Conservation (phyloP, 2,888 invertebrate genomes). For the Cantharis flavilabris region DNA sequence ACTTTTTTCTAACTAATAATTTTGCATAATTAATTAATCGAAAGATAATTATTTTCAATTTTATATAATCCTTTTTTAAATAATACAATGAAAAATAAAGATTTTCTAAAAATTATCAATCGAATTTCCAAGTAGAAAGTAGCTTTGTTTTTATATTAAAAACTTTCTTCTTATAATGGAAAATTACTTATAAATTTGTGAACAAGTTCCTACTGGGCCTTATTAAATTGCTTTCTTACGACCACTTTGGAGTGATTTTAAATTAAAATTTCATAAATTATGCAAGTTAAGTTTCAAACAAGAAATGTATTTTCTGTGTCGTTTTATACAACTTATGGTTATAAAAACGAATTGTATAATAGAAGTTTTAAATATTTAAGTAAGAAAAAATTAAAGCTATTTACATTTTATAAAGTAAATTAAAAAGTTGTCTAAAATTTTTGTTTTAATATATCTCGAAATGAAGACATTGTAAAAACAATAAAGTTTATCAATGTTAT, state of each 20-base stretch:
- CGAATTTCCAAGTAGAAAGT: not conserved
- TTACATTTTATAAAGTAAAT: not conserved
- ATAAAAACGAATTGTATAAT: not conserved
- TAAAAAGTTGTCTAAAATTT: not conserved
- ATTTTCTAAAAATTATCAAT: not conserved
- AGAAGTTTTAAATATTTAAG: not conserved
- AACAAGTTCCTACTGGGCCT: not conserved
- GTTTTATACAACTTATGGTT: not conserved
- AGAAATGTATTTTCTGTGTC: not conserved
- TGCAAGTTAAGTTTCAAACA: not conserved
- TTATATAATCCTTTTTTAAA: too few relatives aligned
- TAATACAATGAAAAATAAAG: not conserved
- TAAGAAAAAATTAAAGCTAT: not conserved
- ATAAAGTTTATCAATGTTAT: not conserved
- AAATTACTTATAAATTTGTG: not conserved
- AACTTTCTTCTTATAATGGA: not conserved
- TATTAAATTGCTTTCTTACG: slow-evolving; percentile 1
- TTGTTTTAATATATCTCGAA: not conserved
- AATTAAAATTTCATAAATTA: slow-evolving; percentile 4
- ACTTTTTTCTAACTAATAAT: too few relatives aligned
- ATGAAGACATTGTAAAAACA: not conserved
- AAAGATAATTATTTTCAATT: not conserved
- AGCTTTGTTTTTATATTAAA: not conserved
- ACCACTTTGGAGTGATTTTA: slow-evolving; percentile 2
- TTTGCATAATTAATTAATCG: not conserved